Evolutionary conservation across 2,888 invertebrate species (phyloP).

Genomic region (Lepeophtheirus nordmannii): DNA sequence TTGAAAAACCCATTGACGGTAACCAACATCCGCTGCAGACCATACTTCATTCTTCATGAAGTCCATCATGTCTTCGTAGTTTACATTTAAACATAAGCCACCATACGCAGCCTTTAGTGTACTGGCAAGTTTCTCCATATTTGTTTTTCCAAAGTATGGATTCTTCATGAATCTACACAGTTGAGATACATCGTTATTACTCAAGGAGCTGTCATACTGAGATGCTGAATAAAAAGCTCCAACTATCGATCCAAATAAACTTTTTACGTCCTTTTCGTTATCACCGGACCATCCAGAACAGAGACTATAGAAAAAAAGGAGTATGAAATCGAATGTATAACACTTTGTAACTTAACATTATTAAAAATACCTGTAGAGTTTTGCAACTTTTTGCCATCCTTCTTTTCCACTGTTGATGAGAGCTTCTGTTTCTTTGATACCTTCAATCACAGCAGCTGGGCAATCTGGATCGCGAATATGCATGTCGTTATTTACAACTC

Average conservation of each 20-base stretch:
- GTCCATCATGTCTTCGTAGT: not conserved
- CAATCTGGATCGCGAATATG: slow-evolving; percentile 53
- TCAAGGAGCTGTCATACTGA: not conserved
- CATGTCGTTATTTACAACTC: slow-evolving; percentile 59
- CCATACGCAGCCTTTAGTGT: not conserved
- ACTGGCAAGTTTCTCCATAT: not conserved
- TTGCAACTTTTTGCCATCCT: not conserved
- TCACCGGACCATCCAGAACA: not conserved
- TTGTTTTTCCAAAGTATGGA: not conserved
- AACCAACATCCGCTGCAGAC: not conserved
- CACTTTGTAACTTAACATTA: too few relatives aligned
- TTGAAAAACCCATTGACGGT: slow-evolving; percentile 1
- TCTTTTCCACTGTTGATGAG: not conserved
- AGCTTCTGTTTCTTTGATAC: not conserved
- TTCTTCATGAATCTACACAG: not conserved
- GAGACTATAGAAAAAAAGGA: not conserved
- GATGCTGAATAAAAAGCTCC: not conserved
- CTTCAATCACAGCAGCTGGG: slow-evolving; percentile 43
- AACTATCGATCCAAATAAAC: not conserved
- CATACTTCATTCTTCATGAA: not conserved
- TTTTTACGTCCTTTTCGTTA: not conserved
- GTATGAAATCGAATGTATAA: too few relatives aligned
- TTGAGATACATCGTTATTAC: not conserved
- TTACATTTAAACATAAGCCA: not conserved
- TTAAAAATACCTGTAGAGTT: not conserved